These are phyloP conservation scores for Ornithoptera priamus DNA, from an alignment of 2,888 invertebrate species.

Conservation along the genomic window DNA sequence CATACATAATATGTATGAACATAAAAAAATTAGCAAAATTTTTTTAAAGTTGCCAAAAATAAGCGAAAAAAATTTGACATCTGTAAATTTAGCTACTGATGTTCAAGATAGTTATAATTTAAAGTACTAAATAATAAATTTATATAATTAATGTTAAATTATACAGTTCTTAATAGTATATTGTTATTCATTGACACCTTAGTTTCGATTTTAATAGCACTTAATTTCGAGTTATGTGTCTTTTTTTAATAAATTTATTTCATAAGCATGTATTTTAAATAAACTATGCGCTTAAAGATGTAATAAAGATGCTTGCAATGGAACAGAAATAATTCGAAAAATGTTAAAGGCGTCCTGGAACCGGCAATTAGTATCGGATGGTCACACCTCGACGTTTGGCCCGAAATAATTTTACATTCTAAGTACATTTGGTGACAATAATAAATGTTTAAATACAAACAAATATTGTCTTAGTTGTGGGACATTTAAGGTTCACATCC, in stretches of 20 bases:
- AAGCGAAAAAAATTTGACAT: too few species aligned
- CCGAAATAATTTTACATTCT: slow-evolving; percentile 76
- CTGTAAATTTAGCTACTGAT: too few species aligned
- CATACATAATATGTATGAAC: too few species aligned
- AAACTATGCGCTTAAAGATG: slow-evolving; percentile 47
- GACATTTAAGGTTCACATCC: slow-evolving; percentile 47
- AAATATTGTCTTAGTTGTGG: slow-evolving; percentile 46
- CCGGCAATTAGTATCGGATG: slow-evolving; percentile 77
- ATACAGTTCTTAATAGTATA: too few species aligned
- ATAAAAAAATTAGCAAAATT: too few species aligned
- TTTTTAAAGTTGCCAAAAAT: too few species aligned
- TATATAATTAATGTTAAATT: too few species aligned
- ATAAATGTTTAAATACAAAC: slow-evolving; percentile 44
- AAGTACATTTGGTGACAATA: slow-evolving; percentile 76
- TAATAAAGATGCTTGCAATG: slow-evolving; percentile 64
- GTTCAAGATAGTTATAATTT: too few species aligned
- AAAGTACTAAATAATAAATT: too few species aligned
- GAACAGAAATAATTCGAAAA: slow-evolving; percentile 64
- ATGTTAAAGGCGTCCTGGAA: slow-evolving; percentile 55
- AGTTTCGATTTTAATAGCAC: too few species aligned
- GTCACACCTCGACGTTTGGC: slow-evolving; percentile 76
- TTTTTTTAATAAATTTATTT: not conserved
- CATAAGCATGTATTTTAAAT: slow-evolving; percentile 14
- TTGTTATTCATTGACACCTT: too few species aligned
- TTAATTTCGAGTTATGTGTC: too few species aligned